phyloP scores from a whole-genome alignment of 2,113 vertebrate genomes.

The Ammodytes dubius region DNA sequence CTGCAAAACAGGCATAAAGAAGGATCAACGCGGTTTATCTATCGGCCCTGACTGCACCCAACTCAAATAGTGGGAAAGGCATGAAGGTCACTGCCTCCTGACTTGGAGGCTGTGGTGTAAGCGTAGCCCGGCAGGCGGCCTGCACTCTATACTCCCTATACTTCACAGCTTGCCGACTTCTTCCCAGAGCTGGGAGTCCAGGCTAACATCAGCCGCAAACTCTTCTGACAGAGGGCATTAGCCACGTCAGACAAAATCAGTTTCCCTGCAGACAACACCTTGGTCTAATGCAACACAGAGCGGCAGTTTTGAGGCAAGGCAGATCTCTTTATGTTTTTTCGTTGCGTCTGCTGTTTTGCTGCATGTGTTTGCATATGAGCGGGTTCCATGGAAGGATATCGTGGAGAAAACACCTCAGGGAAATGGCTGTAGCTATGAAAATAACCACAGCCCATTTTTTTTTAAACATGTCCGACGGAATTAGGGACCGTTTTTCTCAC shows the following conservation, averaged over 20 bases:
- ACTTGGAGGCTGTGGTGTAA: not conserved
- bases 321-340: conserved; percentile 18
- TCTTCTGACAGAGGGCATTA: conserved; percentile 68
- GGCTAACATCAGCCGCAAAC: conserved; percentile 61
- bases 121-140: conserved; percentile 28
- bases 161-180: conserved; percentile 1
- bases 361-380: conserved; percentile 35
- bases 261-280: conserved; percentile 54
- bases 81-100: conserved; percentile 53
- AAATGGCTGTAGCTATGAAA: conserved; percentile 43
- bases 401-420: conserved; percentile 37
- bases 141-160: conserved; percentile 7
- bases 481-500: conserved; percentile 32
- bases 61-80: conserved; percentile 27
- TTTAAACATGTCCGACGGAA: conserved; percentile 52
- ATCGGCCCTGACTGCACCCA: conserved; percentile 20
- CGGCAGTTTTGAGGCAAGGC: conserved; percentile 47
- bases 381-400: conserved; percentile 14
- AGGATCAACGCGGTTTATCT: conserved; percentile 19
- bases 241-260: conserved; percentile 54
- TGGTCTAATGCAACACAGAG: conserved; percentile 43
- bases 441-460: conserved; percentile 49
- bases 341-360: conserved; percentile 20
- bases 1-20: not conserved
- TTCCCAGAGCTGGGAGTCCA: conserved; percentile 29